Conservation (phyloP, 1,140 invertebrate species). For the Polyergus mexicanus region DNA sequence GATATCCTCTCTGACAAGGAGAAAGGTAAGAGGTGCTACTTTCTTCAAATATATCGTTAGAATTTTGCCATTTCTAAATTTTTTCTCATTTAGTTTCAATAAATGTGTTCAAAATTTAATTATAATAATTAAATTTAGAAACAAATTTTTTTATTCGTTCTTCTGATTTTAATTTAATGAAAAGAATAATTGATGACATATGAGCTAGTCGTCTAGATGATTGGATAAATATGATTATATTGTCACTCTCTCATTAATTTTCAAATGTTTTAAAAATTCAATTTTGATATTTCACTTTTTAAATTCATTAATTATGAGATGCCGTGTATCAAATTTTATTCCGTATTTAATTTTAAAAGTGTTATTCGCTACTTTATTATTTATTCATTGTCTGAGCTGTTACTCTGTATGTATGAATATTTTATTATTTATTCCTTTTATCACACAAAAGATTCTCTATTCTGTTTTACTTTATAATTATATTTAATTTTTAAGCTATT, state of each 20-base stretch:
- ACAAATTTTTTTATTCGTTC: not conserved
- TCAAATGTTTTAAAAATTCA: not conserved
- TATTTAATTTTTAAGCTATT: not conserved
- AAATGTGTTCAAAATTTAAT: not conserved
- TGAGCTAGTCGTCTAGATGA: too few relatives aligned
- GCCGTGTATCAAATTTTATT: not conserved
- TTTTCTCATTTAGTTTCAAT: not conserved
- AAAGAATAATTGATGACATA: not conserved
- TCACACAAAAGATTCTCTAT: too few relatives aligned
- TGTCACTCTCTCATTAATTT: too few relatives aligned
- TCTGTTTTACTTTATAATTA: not conserved
- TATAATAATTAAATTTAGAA: not conserved
- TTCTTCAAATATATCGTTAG: not conserved
- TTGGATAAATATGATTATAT: too few relatives aligned
- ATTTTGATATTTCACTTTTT: constrained; percentile 7
- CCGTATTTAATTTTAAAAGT: not conserved
- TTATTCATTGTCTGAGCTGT: not conserved
- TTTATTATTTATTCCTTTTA: not conserved
- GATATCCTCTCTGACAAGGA: constrained; percentile 84
- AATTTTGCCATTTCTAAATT: not conserved
- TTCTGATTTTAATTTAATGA: not conserved
- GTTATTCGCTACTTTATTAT: not conserved
- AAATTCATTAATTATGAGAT: not conserved
- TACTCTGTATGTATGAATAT: not conserved
- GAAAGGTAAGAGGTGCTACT: constrained; percentile 77